Percentiles rank a stretch among this genome's conserved stretches.
phyloP scores from a whole-genome alignment of 2,888 invertebrate species.

The Tortrix viridana region DNA sequence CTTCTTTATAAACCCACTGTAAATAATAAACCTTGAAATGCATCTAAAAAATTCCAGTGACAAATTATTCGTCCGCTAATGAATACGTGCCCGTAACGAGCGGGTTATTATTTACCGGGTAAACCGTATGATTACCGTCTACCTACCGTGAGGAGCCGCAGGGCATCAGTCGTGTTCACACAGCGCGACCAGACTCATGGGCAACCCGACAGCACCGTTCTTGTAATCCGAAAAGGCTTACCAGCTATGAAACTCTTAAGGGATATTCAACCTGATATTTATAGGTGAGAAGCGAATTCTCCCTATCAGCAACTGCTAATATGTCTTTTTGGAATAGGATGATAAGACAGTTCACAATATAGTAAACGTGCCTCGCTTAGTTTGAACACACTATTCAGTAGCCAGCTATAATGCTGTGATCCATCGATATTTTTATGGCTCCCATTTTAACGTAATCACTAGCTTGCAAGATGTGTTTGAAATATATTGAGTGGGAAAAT shows the following conservation, averaged over 20 bases:
- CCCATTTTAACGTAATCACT: slow-evolving; percentile 44
- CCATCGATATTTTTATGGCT: slow-evolving; percentile 46
- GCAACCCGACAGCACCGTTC: too few species aligned
- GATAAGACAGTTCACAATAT: too few species aligned
- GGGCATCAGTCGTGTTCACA: slow-evolving; percentile 6
- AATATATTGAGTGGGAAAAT: slow-evolving; percentile 42
- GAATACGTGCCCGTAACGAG: slow-evolving; percentile 29
- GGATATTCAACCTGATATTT: too few species aligned
- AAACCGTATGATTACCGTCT: slow-evolving; percentile 28
- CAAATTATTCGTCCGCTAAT: slow-evolving; percentile 27
- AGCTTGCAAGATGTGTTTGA: slow-evolving; percentile 34
- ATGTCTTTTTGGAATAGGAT: too few species aligned
- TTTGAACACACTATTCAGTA: slow-evolving; percentile 37
- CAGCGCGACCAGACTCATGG: background rate
- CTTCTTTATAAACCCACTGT: background rate
- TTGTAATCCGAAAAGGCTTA: too few species aligned
- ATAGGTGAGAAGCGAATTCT: too few species aligned
- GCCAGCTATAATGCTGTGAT: slow-evolving; percentile 40
- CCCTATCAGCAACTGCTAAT: too few species aligned
- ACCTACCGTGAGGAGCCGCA: slow-evolving; percentile 7
- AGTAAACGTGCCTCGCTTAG: background rate
- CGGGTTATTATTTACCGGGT: slow-evolving; percentile 24
- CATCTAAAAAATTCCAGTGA: slow-evolving; percentile 8
- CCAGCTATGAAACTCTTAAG: too few species aligned
- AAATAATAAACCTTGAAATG: slow-evolving; percentile 22